phyloP scores from a whole-genome alignment of 2,113 vertebrate species.

The Psittacara wagleri region DNA sequence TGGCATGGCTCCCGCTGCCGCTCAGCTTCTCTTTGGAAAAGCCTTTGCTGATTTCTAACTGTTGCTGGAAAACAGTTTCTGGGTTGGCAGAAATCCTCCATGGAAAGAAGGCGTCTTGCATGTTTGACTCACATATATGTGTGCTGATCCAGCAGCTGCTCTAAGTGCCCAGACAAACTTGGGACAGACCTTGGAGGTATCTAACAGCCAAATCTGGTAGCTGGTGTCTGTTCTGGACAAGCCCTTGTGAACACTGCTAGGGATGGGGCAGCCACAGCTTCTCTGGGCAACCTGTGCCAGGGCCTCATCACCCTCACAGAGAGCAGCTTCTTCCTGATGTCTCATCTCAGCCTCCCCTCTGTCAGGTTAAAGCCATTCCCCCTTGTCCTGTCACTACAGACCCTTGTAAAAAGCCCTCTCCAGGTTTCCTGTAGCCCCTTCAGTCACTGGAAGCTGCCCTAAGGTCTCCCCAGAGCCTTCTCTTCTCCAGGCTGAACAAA shows the following conservation, averaged over 20 bases:
- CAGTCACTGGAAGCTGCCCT: not conserved
- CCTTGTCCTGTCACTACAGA: not conserved
- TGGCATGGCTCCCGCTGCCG: not conserved
- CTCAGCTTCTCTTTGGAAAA: not conserved
- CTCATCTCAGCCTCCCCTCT: not conserved
- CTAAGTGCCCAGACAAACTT: rapidly evolving
- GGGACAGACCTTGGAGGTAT: not conserved
- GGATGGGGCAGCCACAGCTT: not conserved
- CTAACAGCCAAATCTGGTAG: not conserved
- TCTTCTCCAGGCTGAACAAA: not conserved
- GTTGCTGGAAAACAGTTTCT: not conserved
- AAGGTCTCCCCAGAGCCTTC: not conserved
- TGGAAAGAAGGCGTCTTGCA: rapidly evolving
- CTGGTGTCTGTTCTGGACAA: not conserved
- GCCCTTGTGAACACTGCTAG: not conserved
- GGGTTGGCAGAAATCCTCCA: not conserved
- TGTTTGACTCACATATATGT: rapidly evolving
- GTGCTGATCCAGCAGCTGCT: not conserved
- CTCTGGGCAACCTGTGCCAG: not conserved
- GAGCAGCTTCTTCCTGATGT: not conserved
- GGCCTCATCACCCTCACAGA: not conserved
- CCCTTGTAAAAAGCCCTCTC: not conserved
- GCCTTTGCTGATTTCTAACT: not conserved
- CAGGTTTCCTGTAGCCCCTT: not conserved
- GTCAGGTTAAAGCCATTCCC: not conserved